Percentiles rank a stretch among this genome's conserved stretches.
These are phyloP conservation scores for Stichopus horrens DNA, from an alignment of 53 echinoderm and acorn worm species.

Conservation along the genomic window DNA sequence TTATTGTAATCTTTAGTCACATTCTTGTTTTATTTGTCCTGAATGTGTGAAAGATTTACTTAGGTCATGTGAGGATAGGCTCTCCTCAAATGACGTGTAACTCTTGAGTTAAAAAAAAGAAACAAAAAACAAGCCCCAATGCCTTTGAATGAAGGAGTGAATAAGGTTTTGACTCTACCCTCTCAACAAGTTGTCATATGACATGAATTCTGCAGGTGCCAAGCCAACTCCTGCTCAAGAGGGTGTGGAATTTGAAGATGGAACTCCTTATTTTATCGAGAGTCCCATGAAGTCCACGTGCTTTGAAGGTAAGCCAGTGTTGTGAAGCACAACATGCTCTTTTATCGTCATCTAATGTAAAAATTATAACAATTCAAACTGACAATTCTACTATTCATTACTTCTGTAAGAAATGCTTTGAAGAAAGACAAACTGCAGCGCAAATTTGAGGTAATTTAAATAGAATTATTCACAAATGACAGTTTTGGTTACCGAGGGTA, in stretches of 20 bases:
- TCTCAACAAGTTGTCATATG: no score
- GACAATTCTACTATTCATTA: neutral
- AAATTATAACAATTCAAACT: neutral
- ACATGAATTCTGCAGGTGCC: conserved; percentile 30
- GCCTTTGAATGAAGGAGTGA: no score
- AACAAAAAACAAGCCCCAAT: no score
- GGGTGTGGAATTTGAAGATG: conserved; percentile 55
- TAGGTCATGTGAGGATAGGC: no score
- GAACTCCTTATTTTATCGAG: conserved; percentile 76
- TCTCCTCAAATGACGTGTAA: no score
- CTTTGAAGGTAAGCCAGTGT: conserved; percentile 58
- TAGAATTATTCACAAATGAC: no score
- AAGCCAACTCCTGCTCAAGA: conserved; percentile 53
- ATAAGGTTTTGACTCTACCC: no score
- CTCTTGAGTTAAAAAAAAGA: no score
- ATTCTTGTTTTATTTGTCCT: no score
- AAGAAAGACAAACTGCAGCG: neutral
- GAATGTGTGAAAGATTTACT: no score
- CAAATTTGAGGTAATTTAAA: neutral
- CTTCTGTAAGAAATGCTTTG: neutral
- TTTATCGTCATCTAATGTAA: neutral
- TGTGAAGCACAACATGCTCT: neutral
- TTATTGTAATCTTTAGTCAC: no score
- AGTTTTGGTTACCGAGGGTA: no score
- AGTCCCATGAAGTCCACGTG: conserved; percentile 68